Base-by-base conservation (phyloP, 2,113 vertebrate genomes). In the Lipophrys pholis region DNA sequence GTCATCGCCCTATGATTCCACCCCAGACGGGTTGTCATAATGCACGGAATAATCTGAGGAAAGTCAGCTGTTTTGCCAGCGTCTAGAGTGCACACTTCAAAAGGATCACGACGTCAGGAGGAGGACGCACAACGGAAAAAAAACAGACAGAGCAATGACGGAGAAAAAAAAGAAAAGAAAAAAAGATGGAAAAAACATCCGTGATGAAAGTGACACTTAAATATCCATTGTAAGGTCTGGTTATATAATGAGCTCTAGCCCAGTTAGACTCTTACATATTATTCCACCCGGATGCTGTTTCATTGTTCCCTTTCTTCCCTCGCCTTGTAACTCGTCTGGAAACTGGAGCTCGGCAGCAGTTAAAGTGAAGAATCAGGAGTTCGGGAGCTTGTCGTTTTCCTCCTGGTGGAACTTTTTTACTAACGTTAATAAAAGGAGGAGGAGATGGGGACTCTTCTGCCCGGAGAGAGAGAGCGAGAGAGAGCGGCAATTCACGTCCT, bases 1-100 rank as follows among this genome's bases (percentile, higher is more conserved):
- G 94, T 95, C 92, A 93, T 94, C 92, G 91, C 95, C 96, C 96
- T 95, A 94, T 96, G 94, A 89, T 94, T 94, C 92, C 94, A 94
- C 88, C 95, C 95, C 95, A 93, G 93, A 93, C 92, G 94, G 96
- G 95, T 93, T 94, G 91, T 93, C 86, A 95, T 93, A 73, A 94
- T 94, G 95, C 94, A 91, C 94, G 96, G 95, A 95, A 88, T 88
- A 94, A 96, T 95, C 91, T 95, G 92, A 95, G 94, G 81, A 87
- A 94, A 80, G 87, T 94, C 77, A 93, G 91, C 91, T 94, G 92
- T 92, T 60, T 62, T 51, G 39, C 35, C 0, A 11, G 46, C 66
- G 45, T 55, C 41, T 41, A 11, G 17, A 43, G 21, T 41, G 43
- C 8, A 14, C 40, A 40, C 48, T 49, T 56, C 6, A 56, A 40